Evolutionary conservation across 2,113 vertebrate species (phyloP).

Genomic region (Ellobius talpinus): DNA sequence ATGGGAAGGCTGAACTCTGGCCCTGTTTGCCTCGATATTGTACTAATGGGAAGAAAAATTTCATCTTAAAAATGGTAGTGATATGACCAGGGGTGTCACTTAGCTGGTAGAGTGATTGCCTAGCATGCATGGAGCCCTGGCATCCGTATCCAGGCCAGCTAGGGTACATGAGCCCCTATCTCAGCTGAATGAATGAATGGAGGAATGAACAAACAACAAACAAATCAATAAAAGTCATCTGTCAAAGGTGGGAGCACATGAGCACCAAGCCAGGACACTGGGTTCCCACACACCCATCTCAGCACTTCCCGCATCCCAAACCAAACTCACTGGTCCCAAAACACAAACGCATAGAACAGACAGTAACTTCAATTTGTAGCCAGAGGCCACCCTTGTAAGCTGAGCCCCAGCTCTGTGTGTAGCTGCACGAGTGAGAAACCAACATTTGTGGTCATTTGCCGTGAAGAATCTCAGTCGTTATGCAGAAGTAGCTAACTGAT

Average conservation of each 20-base stretch:
- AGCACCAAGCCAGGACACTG: neutral
- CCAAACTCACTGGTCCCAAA: neutral
- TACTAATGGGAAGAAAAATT: neutral
- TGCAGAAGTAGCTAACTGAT: neutral
- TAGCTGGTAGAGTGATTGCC: neutral
- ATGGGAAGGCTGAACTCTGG: neutral
- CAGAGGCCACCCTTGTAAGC: neutral
- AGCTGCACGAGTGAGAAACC: neutral
- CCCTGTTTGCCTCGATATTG: neutral
- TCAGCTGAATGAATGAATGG: neutral
- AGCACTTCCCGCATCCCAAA: fast-evolving
- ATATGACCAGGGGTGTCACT: neutral
- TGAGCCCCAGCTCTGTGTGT: neutral
- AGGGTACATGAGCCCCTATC: neutral
- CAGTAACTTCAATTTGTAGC: neutral
- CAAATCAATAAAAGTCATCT: neutral
- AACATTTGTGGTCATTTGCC: neutral
- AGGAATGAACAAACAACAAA: neutral
- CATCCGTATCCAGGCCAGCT: neutral
- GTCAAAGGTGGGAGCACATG: neutral
- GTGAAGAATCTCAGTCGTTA: neutral
- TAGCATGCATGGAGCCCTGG: neutral
- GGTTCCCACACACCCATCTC: neutral
- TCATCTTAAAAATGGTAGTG: neutral
- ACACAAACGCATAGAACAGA: neutral